Base-by-base conservation (phyloP, 2,888 invertebrate genomes). In the Amphipyra berbera region DNA sequence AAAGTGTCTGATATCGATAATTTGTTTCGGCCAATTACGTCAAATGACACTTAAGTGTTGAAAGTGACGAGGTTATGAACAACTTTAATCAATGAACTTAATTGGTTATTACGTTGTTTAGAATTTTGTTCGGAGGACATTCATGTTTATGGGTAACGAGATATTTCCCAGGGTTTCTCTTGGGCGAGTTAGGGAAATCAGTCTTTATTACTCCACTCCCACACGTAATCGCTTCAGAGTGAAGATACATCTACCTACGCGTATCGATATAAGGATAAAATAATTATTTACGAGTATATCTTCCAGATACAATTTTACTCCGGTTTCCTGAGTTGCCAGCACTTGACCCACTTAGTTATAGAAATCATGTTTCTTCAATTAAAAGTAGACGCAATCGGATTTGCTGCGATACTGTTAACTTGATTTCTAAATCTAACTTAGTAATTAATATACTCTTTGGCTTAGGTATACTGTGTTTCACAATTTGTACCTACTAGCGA, bases 1-100 rank as follows among this genome's bases (percentile, higher is more conserved):
- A 56, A 56, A 47, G 45, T 41, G 54, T n/a, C 27, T 30, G 80
- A 68, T 80, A 75, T 52, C 53, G 60, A 58, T 67, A 75, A 78
- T 71, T 78, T 67, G 66, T 68, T 66, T 52, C 46, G 33, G 21
- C 35, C 64, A 68, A 65, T 73, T 71, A 75, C 49, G 45, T 47
- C 33, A 67, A 70, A 73, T 62, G 61, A 60, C 62, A 73, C 63
- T 63, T 76, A 73, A 77, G 58, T 73, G 77, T 61, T 58, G 77
- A 76, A 68, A 74, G 74, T 77, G 68, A 58, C 52, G 46, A 58
- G 45, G 50, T 59, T 61, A 49, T 45, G 42, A 15, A 56, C 52
- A 54, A 54, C 56, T 52, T 68, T 45, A 57, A 73, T 62, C 48
- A 58, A 66, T 75, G 46, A 41, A 49, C 46, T 14, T 72, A 70